Conservation (phyloP, 2,888 invertebrate genomes). For the Bombyx huttoni region DNA sequence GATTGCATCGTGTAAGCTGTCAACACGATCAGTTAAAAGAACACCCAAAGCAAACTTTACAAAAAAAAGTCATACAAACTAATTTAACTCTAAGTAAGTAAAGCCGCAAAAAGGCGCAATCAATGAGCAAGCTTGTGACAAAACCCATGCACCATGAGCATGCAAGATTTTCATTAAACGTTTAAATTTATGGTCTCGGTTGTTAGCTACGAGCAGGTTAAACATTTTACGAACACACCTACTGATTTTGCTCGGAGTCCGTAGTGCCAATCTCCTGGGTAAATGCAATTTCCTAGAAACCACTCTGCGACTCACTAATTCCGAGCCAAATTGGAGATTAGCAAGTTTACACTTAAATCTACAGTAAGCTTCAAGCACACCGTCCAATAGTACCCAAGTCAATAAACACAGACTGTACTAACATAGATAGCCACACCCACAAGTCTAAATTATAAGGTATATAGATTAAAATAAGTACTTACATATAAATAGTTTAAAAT, state of each 20-base stretch:
- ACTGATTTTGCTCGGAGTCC: background rate
- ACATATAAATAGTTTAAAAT: too few species aligned
- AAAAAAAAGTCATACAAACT: background rate
- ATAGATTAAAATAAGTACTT: too few species aligned
- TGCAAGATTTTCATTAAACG: too few species aligned
- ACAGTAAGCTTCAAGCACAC: background rate
- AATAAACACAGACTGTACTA: background rate
- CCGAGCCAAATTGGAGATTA: background rate
- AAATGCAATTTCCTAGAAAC: background rate
- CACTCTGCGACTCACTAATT: background rate
- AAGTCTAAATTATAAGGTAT: background rate
- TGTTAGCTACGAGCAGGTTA: too few species aligned
- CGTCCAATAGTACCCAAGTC: background rate
- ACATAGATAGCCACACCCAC: background rate
- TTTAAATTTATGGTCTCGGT: too few species aligned
- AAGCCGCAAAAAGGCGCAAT: too few species aligned
- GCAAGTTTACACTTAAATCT: slow-evolving; percentile 1
- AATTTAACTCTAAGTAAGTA: too few species aligned
- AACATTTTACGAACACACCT: too few species aligned
- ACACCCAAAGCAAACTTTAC: background rate
- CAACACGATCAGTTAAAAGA: background rate
- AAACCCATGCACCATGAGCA: too few species aligned
- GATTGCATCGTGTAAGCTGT: background rate
- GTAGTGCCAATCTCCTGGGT: background rate
- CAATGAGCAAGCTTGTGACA: too few species aligned